Evolutionary conservation across 2,888 invertebrate species (phyloP).

Genomic region (Gryllus longicercus): DNA sequence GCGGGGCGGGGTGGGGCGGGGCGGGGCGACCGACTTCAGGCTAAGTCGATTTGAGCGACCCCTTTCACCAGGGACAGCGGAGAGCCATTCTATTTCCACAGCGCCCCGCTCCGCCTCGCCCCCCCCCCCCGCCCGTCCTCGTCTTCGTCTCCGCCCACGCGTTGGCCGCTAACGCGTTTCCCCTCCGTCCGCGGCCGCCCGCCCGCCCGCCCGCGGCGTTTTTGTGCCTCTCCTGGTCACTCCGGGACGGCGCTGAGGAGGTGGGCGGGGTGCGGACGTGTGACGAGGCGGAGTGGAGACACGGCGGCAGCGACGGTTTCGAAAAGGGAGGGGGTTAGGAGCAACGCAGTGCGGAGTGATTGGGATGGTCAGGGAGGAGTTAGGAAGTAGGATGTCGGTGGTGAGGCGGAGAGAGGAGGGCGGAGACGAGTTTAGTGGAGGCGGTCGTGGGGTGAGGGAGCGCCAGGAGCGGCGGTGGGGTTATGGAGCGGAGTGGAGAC

Average conservation of each 20-base stretch:
- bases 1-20: not conserved
- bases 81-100: constrained; percentile 17
- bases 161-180: constrained; percentile 1
- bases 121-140: too few species aligned
- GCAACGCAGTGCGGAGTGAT: not conserved
- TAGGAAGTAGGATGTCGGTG: too few species aligned
- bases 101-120: not conserved
- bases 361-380: too few species aligned
- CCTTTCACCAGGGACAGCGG: constrained; percentile 17
- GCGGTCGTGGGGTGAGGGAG: too few species aligned
- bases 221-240: not conserved
- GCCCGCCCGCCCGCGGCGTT: not conserved
- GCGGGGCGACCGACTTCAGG: not conserved
- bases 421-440: too few species aligned
- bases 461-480: too few species aligned
- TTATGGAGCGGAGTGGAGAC: too few species aligned
- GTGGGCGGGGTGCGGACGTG: too few species aligned
- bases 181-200: not conserved
- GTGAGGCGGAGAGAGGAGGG: too few species aligned
- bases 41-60: constrained; percentile 17
- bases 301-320: not conserved
- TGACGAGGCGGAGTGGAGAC: not conserved
- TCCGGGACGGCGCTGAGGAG: too few species aligned
- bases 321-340: too few species aligned
- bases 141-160: not conserved